Evolutionary conservation across 2,113 vertebrate species (phyloP), one percentile per base, ranked within the genome.

Genomic region (Scomber colias): DNA sequence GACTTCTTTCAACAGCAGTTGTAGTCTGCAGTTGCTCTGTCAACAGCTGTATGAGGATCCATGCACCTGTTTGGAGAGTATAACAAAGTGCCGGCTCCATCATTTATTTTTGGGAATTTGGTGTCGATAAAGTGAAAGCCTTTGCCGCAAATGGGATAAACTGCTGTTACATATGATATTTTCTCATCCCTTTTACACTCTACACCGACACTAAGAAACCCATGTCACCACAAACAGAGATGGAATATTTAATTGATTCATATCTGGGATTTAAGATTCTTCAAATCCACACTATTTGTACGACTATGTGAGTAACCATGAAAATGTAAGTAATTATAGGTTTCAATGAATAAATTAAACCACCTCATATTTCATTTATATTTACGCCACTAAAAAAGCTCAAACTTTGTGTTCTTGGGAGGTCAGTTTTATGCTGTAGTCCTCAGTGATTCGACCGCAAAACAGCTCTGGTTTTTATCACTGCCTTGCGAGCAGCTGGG

Each of bases 381-480:
- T 40, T 40, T 40, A 40, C 35, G 35, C 35, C 35, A 9, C 35
- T 7, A 40, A 9, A 7, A 40, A 8, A 57, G 62, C 24, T 81
- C 27, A 67, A 12, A 68, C 19, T 46, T 24, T 60, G 31, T 84
- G 65, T 85, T 82, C n/a, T 15, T 79, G 84, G 86, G 82, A 77
- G 82, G 88, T 85, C 80, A 82, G 75, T 35, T 30, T 21, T 30
- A 40, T 48, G 59, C 60, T 71, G 40, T 72, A 67, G 64, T 63
- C 72, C 40, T 69, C 46, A 46, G 65, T 57, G 66, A 83, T 77
- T 49, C 69, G 75, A 78, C 70, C 21, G 71, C 51, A n/a, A 66
- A 10, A 63, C 30, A 40, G 54, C 46, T 78, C 87, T 85, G 86
- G 56, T 86, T 78, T 68, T 3, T 61, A 72, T 89, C 80, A 82